phyloP scores from a whole-genome alignment of 53 echinoderm and acorn worm species.

The Patiria pectinifera region DNA sequence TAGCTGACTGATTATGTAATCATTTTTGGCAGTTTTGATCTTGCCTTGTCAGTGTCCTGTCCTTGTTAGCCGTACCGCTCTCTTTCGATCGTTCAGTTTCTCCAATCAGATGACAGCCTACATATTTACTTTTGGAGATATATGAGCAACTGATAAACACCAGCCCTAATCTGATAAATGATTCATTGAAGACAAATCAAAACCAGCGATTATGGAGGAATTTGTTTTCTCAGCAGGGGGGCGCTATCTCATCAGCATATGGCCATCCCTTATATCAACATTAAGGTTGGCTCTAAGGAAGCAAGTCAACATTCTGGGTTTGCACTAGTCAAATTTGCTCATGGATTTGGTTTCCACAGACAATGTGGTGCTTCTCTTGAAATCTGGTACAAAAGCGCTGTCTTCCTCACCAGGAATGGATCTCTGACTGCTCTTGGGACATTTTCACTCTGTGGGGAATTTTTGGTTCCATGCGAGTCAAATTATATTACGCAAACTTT shows the following conservation, averaged over 20 bases:
- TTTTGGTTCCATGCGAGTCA: too few species aligned
- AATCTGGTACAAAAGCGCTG: neutral
- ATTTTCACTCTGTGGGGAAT: too few species aligned
- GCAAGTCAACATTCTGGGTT: neutral
- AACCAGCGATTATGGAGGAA: neutral
- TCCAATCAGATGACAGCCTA: neutral
- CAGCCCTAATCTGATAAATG: conserved; percentile 9
- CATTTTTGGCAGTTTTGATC: neutral
- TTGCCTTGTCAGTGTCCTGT: neutral
- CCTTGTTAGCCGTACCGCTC: neutral
- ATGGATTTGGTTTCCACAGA: neutral
- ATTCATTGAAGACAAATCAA: neutral
- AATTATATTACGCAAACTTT: too few species aligned
- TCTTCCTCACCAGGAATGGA: neutral
- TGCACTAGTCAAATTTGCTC: neutral
- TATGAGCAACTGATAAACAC: neutral
- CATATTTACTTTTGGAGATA: neutral
- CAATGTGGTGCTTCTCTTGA: neutral
- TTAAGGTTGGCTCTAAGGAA: neutral
- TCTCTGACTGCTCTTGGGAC: neutral
- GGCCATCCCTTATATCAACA: neutral
- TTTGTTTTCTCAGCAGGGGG: neutral
- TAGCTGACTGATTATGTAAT: too few species aligned
- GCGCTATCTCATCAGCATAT: neutral
- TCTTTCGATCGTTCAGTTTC: neutral